Evolutionary conservation across 1,140 invertebrate genomes (phyloP).

Genomic region (Cyclargus thomasi): DNA sequence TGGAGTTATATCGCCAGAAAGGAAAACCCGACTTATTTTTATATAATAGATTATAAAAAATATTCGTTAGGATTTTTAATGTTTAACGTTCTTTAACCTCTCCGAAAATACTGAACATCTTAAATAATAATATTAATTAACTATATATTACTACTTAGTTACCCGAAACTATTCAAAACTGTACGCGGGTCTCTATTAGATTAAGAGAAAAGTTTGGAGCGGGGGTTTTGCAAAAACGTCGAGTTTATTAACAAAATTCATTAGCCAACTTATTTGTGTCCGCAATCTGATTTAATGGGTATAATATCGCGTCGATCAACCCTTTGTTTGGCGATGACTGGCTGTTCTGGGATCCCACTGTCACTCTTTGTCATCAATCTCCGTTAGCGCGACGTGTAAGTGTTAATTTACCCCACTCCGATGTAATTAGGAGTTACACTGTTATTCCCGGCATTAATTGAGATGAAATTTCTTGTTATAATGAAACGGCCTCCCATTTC

Average conservation of each 20-base stretch:
- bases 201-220: too few relatives aligned
- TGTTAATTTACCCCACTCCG: slow-evolving; percentile 67
- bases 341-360: slow-evolving; percentile 52
- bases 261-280: slow-evolving; percentile 13
- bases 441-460: slow-evolving; percentile 68
- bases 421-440: slow-evolving; percentile 66
- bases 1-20: too few relatives aligned
- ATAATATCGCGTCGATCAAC: slow-evolving; percentile 39
- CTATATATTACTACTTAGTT: too few relatives aligned
- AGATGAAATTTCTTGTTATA: slow-evolving; percentile 64
- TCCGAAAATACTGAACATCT: too few relatives aligned
- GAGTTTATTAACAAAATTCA: slow-evolving; percentile 13
- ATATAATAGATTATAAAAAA: too few relatives aligned
- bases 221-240: slow-evolving; percentile 1
- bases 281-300: slow-evolving; percentile 31
- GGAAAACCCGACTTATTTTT: too few relatives aligned
- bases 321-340: slow-evolving; percentile 55
- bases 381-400: slow-evolving; percentile 66
- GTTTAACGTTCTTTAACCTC: too few relatives aligned
- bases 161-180: too few relatives aligned
- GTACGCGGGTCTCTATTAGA: too few relatives aligned
- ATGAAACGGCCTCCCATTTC: slow-evolving; percentile 36
- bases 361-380: slow-evolving; percentile 69
- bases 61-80: too few relatives aligned
- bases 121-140: too few relatives aligned